phyloP scores from a whole-genome alignment of 2,888 invertebrate genomes.

The Eupithecia pulchellata region DNA sequence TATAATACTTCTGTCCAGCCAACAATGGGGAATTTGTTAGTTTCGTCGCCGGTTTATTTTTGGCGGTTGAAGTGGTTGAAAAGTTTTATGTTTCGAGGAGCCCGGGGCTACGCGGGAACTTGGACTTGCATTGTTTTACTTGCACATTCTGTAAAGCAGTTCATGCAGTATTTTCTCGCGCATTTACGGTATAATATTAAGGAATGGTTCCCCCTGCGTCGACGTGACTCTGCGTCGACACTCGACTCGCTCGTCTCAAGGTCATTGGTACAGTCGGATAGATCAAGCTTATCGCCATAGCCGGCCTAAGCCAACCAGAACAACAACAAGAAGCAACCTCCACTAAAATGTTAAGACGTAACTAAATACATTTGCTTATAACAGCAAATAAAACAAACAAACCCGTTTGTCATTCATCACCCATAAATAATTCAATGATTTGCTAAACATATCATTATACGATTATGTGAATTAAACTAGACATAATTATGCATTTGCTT shows the following conservation, averaged over 20 bases:
- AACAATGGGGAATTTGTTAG: constrained; percentile 42
- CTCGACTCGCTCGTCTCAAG: too few species aligned
- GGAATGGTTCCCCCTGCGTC: too few species aligned
- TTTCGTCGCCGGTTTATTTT: constrained; percentile 41
- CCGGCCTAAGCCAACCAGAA: too few species aligned
- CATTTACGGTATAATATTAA: background rate
- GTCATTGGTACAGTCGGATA: too few species aligned
- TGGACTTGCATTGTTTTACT: constrained; percentile 9
- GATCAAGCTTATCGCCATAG: too few species aligned
- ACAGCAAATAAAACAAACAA: constrained; percentile 2
- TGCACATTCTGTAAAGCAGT: background rate
- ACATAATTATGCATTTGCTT: background rate
- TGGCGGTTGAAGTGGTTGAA: constrained; percentile 28
- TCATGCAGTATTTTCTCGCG: background rate
- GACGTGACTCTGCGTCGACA: too few species aligned
- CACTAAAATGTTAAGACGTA: too few species aligned
- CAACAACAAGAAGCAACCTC: too few species aligned
- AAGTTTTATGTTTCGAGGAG: constrained; percentile 28
- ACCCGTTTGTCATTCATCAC: constrained; percentile 15
- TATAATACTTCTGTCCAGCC: constrained; percentile 33
- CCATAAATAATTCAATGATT: constrained; percentile 25
- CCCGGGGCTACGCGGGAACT: background rate
- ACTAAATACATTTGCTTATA: too few species aligned
- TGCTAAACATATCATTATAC: constrained; percentile 21
- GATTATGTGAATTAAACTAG: constrained; percentile 42